phyloP scores from a whole-genome alignment of 2,113 vertebrate species.

The Lophura nycthemera region DNA sequence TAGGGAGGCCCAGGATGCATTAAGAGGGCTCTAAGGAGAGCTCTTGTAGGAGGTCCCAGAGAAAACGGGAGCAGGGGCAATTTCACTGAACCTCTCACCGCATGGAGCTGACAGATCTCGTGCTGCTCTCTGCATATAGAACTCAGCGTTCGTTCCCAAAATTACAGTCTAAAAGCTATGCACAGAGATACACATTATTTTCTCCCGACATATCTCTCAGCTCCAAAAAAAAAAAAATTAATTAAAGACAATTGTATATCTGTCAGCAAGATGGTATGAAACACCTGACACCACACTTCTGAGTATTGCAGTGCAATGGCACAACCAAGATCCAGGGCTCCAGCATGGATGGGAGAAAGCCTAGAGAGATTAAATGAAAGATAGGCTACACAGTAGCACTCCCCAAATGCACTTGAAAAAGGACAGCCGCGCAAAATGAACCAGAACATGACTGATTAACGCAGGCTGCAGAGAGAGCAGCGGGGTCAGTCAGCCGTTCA shows the following conservation, averaged over 20 bases:
- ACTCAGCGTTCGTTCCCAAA: neutral
- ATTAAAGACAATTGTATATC: neutral
- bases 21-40: neutral
- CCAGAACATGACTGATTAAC: conserved; percentile 19
- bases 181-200: neutral
- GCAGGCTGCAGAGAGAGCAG: neutral
- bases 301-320: neutral
- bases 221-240: neutral
- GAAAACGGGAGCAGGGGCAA: neutral
- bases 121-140: neutral
- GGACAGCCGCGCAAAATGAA: conserved; percentile 17
- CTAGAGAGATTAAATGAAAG: neutral
- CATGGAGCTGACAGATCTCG: neutral
- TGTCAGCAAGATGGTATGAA: neutral
- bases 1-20: neutral
- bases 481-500: neutral
- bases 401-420: neutral
- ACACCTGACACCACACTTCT: neutral
- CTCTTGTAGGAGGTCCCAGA: neutral
- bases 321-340: neutral
- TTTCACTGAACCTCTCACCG: neutral
- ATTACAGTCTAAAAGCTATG: neutral
- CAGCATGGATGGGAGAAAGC: neutral
- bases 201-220: neutral
- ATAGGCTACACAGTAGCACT: neutral